These are phyloP conservation scores for Rhagium mordax DNA, from an alignment of 2,888 invertebrate genomes.

Conservation along the genomic window DNA sequence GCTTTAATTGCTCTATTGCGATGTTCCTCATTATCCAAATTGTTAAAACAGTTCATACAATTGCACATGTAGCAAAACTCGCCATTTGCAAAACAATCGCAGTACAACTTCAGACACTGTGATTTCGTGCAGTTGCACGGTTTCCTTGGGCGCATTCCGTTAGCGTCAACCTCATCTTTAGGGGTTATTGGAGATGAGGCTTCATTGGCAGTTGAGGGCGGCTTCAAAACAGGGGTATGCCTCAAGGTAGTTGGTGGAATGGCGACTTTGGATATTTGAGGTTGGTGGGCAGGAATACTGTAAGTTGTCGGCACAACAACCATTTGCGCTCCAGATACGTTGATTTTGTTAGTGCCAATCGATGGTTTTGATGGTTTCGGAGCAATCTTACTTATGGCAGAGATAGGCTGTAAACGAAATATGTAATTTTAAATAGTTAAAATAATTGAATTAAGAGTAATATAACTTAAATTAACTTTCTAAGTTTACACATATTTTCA, in stretches of 20 bases:
- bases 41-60: slow-evolving; percentile 97
- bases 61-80: slow-evolving; percentile 99
- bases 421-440: not conserved
- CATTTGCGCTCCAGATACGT: slow-evolving; percentile 69
- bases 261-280: slow-evolving; percentile 47
- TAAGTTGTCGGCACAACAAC: slow-evolving; percentile 72
- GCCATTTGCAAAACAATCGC: slow-evolving; percentile 99
- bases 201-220: slow-evolving; percentile 28
- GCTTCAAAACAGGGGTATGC: slow-evolving; percentile 37
- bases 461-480: too few species aligned
- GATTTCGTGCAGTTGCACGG: slow-evolving; percentile 99
- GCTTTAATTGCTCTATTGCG: slow-evolving; percentile 72
- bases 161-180: slow-evolving; percentile 54
- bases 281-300: slow-evolving; percentile 27
- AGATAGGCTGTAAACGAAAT: slow-evolving; percentile 21
- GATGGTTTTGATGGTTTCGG: slow-evolving; percentile 57
- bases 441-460: not conserved
- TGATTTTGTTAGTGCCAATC: slow-evolving; percentile 48
- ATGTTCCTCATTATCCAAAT: slow-evolving; percentile 95
- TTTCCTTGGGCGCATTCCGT: slow-evolving; percentile 82
- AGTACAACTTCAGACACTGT: slow-evolving; percentile 97
- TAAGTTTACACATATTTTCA: not conserved
- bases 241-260: slow-evolving; percentile 46
- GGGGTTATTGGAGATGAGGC: slow-evolving; percentile 24
- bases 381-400: slow-evolving; percentile 48